These are phyloP conservation scores for Poeciliopsis turneri DNA, from an alignment of 2,797 vertebrate species.

Conservation along the genomic window DNA sequence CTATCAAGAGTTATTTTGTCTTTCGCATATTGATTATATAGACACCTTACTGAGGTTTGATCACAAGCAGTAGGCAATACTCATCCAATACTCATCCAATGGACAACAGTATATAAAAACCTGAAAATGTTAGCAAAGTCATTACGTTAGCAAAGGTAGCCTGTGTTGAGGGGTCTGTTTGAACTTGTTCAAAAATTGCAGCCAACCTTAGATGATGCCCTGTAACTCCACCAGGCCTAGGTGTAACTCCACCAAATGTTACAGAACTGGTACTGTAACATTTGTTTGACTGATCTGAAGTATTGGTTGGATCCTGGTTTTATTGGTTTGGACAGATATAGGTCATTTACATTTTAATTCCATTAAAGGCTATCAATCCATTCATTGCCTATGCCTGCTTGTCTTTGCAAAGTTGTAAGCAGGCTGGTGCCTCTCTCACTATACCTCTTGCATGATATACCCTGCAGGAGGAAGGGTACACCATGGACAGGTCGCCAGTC, in stretches of 20 bases:
- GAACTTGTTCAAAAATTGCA: neutral
- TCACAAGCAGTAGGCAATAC: neutral
- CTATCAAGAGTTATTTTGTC: neutral
- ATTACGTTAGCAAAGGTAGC: neutral
- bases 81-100: neutral
- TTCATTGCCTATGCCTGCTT: neutral
- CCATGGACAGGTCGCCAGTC: neutral
- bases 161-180: neutral
- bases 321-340: neutral
- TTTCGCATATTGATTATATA: neutral
- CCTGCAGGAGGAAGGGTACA: neutral
- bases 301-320: neutral
- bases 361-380: neutral
- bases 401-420: neutral
- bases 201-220: neutral
- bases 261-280: neutral
- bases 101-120: neutral
- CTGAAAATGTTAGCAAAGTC: neutral
- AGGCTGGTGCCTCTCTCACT: neutral
- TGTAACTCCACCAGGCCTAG: neutral
- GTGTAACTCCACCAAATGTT: too few relatives aligned
- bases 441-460: too few relatives aligned
- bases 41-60: neutral
- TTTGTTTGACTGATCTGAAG: neutral
- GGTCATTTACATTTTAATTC: neutral